Evolutionary conservation across 2,113 vertebrate genomes (phyloP).

Genomic region (Silurus asotus): DNA sequence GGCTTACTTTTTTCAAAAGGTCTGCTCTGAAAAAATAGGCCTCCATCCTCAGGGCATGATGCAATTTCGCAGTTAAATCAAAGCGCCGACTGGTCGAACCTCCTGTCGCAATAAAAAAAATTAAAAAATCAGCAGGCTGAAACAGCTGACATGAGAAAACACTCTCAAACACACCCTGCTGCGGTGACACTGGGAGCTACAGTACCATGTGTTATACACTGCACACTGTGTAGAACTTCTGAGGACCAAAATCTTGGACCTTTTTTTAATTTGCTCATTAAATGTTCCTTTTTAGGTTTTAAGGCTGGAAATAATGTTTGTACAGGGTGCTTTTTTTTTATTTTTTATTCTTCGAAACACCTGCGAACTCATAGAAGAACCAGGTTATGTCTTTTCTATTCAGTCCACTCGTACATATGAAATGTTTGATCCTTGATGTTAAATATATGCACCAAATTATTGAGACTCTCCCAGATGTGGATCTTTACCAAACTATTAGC

Average conservation of each 20-base stretch:
- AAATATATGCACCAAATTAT: too few species aligned
- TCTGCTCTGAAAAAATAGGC: constrained; percentile 43
- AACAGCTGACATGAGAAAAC: constrained; percentile 30
- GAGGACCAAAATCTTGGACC: not conserved
- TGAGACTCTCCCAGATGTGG: too few species aligned
- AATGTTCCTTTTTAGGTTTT: not conserved
- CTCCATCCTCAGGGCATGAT: constrained; percentile 23
- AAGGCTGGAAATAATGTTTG: not conserved
- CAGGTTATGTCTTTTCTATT: not conserved
- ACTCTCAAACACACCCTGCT: not conserved
- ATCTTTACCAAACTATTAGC: too few species aligned
- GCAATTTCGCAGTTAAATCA: constrained; percentile 43
- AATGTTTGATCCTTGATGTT: too few species aligned
- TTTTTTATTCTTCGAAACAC: too few species aligned
- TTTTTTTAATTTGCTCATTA: not conserved
- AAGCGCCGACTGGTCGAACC: constrained; percentile 31
- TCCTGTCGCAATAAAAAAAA: constrained; percentile 3
- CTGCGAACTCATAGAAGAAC: not conserved
- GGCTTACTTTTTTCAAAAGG: constrained; percentile 41
- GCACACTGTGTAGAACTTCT: not conserved
- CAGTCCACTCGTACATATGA: not conserved
- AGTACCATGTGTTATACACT: not conserved
- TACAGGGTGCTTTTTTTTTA: not conserved
- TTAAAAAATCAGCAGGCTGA: constrained; percentile 8
- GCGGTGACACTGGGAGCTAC: not conserved